Percentiles rank a stretch among this genome's conserved stretches.
These are phyloP conservation scores for Drosophila pseudoananassae DNA, from an alignment of 1,140 invertebrate species.

Conservation along the genomic window DNA sequence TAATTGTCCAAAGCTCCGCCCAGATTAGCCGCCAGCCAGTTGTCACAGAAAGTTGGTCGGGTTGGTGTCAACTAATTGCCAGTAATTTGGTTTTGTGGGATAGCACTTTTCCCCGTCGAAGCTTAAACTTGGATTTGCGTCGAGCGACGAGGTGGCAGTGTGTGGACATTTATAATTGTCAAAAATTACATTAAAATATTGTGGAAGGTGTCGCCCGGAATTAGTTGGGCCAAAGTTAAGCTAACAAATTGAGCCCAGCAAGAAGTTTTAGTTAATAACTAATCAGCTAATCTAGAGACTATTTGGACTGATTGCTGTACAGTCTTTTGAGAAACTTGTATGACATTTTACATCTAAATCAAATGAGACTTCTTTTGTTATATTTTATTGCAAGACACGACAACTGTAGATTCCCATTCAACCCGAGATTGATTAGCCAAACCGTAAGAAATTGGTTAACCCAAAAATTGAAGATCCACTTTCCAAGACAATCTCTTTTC, in stretches of 20 bases:
- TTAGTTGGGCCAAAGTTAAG: slow-evolving; percentile 47
- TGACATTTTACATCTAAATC: slow-evolving; percentile 9
- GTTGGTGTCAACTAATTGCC: slow-evolving; percentile 51
- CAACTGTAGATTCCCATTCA: slow-evolving; percentile 7
- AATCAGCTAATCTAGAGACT: slow-evolving; percentile 5
- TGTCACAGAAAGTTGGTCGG: slow-evolving; percentile 46
- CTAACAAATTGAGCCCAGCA: neutral
- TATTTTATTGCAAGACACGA: neutral
- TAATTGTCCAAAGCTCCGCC: slow-evolving; percentile 50
- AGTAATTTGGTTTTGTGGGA: slow-evolving; percentile 51
- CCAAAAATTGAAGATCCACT: slow-evolving; percentile 16
- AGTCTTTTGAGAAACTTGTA: neutral
- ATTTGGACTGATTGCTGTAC: slow-evolving; percentile 5
- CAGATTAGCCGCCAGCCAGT: slow-evolving; percentile 49
- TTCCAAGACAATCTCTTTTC: slow-evolving; percentile 37
- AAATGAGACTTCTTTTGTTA: neutral
- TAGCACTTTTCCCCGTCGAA: slow-evolving; percentile 2
- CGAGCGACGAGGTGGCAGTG: slow-evolving; percentile 3
- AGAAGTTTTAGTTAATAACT: slow-evolving; percentile 4
- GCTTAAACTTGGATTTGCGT: slow-evolving; percentile 14
- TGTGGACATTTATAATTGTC: slow-evolving; percentile 46
- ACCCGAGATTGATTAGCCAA: slow-evolving; percentile 22
- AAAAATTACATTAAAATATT: slow-evolving; percentile 48
- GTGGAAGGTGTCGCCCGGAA: slow-evolving; percentile 11
- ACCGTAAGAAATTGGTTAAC: slow-evolving; percentile 34